Evolutionary conservation across 1,140 invertebrate genomes (phyloP).

Genomic region (Zaprionus africanus): DNA sequence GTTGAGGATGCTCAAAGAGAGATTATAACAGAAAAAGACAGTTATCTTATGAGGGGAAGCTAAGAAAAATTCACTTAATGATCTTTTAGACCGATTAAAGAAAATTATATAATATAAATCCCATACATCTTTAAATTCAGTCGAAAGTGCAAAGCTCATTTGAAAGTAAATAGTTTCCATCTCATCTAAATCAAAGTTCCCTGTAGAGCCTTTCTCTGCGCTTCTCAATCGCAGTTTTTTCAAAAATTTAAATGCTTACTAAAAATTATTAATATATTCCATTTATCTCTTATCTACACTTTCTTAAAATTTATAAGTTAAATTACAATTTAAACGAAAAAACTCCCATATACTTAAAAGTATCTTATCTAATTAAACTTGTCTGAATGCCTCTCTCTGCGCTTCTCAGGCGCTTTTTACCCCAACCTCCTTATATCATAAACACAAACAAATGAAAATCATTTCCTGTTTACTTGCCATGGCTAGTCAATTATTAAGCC

Average conservation of each 20-base stretch:
- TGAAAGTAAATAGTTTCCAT: too few relatives aligned
- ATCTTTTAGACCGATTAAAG: too few relatives aligned
- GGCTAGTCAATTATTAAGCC: constrained; percentile 72
- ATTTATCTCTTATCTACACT: background rate
- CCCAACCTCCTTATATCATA: background rate
- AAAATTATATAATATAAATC: too few relatives aligned
- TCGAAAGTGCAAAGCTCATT: too few relatives aligned
- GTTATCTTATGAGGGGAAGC: too few relatives aligned
- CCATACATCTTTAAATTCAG: background rate
- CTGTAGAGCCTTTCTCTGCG: background rate
- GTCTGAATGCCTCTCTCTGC: background rate
- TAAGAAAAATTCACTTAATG: too few relatives aligned
- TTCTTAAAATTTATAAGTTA: background rate
- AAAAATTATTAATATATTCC: too few relatives aligned
- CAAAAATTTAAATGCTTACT: too few relatives aligned
- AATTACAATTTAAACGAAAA: background rate
- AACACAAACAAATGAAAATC: background rate
- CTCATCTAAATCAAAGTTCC: background rate
- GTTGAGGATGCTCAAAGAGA: too few relatives aligned
- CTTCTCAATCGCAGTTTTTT: background rate
- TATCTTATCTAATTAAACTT: constrained; percentile 1
- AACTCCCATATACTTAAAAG: background rate
- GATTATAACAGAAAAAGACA: too few relatives aligned
- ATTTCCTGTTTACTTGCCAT: constrained; percentile 15
- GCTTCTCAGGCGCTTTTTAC: background rate